Evolutionary conservation across 2,797 vertebrate species (phyloP).

Genomic region (Apogon hyalosoma): DNA sequence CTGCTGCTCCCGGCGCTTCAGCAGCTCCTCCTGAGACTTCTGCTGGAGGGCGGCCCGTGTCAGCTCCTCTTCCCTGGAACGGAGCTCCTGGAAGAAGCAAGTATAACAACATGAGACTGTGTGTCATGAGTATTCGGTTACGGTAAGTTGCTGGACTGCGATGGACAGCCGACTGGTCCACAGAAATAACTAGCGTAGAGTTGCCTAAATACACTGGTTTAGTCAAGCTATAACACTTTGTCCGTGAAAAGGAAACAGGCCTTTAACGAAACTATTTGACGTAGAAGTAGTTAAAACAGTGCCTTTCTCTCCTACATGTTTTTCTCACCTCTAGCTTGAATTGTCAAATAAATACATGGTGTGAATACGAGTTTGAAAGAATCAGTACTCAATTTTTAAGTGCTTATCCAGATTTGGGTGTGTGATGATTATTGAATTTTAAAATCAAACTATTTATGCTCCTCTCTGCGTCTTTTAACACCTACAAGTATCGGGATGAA

Average conservation of each 20-base stretch:
- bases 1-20: slow-evolving; percentile 93
- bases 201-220: no score
- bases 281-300: no score
- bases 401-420: neutral
- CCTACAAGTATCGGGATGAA: no score
- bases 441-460: no score
- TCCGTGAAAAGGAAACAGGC: no score
- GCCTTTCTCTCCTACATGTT: no score
- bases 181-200: no score
- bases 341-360: no score
- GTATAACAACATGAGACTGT: neutral
- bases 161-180: neutral
- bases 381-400: neutral
- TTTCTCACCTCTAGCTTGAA: neutral
- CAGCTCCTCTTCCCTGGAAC: slow-evolving; percentile 94
- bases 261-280: no score
- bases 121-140: neutral
- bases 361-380: neutral
- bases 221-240: no score
- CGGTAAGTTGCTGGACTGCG: no score
- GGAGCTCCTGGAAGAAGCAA: slow-evolving; percentile 87
- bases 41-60: slow-evolving; percentile 92
- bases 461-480: no score
- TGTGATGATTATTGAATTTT: neutral
- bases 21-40: slow-evolving; percentile 93